Evolutionary conservation across 53 echinoderm and acorn worm species (phyloP).

Genomic region (Antedon mediterranea): DNA sequence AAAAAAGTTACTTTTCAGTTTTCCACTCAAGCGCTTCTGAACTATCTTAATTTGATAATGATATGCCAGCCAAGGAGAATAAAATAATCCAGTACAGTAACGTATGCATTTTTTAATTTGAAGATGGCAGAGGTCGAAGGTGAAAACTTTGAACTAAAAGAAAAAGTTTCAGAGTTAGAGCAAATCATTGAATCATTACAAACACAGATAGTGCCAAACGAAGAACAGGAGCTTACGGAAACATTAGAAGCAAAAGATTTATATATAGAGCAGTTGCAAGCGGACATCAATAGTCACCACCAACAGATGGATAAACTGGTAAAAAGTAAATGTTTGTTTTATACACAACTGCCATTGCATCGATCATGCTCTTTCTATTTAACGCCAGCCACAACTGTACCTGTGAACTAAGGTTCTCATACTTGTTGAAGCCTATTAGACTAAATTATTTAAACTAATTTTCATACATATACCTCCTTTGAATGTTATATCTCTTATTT

Average conservation of each 20-base stretch:
- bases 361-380: too few relatives aligned
- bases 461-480: not conserved
- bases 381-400: too few relatives aligned
- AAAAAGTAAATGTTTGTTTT: too few relatives aligned
- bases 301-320: not conserved
- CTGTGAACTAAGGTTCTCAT: too few relatives aligned
- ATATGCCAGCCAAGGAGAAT: too few relatives aligned
- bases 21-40: too few relatives aligned
- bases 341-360: too few relatives aligned
- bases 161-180: conserved; percentile 55
- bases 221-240: conserved; percentile 31
- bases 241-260: conserved; percentile 25
- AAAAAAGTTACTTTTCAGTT: too few relatives aligned
- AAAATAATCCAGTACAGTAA: too few relatives aligned
- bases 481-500: not conserved
- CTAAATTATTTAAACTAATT: too few relatives aligned
- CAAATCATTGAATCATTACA: conserved; percentile 41
- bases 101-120: not conserved
- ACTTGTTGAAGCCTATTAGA: too few relatives aligned
- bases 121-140: conserved; percentile 79
- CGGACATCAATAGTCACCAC: not conserved
- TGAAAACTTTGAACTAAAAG: conserved; percentile 64
- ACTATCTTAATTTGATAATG: too few relatives aligned
- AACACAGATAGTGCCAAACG: conserved; percentile 18
- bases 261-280: not conserved